These are phyloP conservation scores for Branchipolynoe longqiensis DNA, from an alignment of 2,888 invertebrate species.

Conservation along the genomic window DNA sequence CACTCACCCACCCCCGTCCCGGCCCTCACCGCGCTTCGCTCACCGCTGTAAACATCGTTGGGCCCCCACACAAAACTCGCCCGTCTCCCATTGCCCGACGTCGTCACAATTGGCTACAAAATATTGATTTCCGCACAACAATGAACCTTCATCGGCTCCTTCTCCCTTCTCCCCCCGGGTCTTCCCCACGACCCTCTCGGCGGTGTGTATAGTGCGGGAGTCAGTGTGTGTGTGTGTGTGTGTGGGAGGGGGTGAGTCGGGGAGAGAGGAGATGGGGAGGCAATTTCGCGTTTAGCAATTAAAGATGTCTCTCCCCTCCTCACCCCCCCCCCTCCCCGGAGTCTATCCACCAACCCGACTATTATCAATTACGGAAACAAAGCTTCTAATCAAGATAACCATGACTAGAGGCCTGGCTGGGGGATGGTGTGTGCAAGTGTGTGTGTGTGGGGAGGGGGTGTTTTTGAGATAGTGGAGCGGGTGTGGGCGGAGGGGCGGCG, in stretches of 20 bases:
- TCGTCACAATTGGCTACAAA: constrained; percentile 35
- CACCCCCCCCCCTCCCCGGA: too few relatives aligned
- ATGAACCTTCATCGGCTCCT: neutral
- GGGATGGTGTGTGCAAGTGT: too few relatives aligned
- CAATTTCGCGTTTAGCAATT: constrained; percentile 31
- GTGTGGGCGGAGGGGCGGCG: too few relatives aligned
- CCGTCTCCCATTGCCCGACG: constrained; percentile 26
- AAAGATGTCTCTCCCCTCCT: constrained; percentile 16
- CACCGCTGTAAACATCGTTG: constrained; percentile 15
- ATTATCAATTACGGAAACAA: constrained; percentile 47
- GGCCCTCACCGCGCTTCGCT: neutral
- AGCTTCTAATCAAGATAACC: constrained; percentile 25
- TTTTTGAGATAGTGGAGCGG: too few relatives aligned
- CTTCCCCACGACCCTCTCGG: too few relatives aligned
- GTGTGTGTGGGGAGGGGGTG: too few relatives aligned
- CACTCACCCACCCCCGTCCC: too few relatives aligned
- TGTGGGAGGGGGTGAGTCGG: too few relatives aligned
- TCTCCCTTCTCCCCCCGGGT: too few relatives aligned
- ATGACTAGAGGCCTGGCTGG: neutral
- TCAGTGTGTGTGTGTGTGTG: too few relatives aligned
- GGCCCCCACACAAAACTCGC: constrained; percentile 9
- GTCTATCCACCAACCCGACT: too few relatives aligned
- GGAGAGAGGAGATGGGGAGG: constrained; percentile 18
- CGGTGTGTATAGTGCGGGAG: too few relatives aligned
- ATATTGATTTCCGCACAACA: constrained; percentile 37